Evolutionary conservation across 1,140 invertebrate species (phyloP), one percentile per base, ranked within the genome.

Genomic region (Pissodes strobi): DNA sequence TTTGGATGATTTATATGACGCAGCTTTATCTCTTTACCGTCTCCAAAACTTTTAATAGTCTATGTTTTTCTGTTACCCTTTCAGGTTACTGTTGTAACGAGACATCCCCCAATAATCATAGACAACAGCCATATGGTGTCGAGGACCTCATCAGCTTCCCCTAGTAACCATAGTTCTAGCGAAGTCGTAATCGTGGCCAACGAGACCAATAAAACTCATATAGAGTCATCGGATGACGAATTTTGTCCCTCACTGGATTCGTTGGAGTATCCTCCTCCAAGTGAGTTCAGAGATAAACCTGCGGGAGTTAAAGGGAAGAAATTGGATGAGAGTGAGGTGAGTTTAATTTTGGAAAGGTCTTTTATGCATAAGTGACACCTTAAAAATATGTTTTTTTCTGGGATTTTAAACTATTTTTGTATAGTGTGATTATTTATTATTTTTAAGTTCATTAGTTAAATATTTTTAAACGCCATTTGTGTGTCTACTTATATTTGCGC

Each of bases 181-280:
- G 89, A 92, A 72, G 90, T 91, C 15, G 84, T 91, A 0, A 90
- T 92, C 19, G 87, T 92, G 2, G 85, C 89, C 0, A 90, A 91
- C 59, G 88, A 88, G 67, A 84, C 83, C 1, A 89, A 88, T 67
- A 89, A 88, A 76, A 89, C 87, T 2, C 84, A 82, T 61, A 69
- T 76, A 76, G 64, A 88, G 64, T 88, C 84, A 8, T 90, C 89
- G 0, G 87, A 90, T 66, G 88, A 90, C 48, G 88, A 90, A 66
- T 86, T 79, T 27, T 84, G 86, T 76, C 86, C 79, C 68, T 89
- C 87, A 48, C 76, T 90, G 39, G 89, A 91, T 75, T 89, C 88
- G 43, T 74, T 91, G 8, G 89, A 90, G 65, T 87, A 85, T 66
- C 80, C 81, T 65, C 85, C 82, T 25, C 82, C 79, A 64, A 82